A percentile compares a stretch with the other conserved stretches of the same genome.
phyloP scores from a whole-genome alignment of 1,140 invertebrate species.

The Adoxophyes honmai region DNA sequence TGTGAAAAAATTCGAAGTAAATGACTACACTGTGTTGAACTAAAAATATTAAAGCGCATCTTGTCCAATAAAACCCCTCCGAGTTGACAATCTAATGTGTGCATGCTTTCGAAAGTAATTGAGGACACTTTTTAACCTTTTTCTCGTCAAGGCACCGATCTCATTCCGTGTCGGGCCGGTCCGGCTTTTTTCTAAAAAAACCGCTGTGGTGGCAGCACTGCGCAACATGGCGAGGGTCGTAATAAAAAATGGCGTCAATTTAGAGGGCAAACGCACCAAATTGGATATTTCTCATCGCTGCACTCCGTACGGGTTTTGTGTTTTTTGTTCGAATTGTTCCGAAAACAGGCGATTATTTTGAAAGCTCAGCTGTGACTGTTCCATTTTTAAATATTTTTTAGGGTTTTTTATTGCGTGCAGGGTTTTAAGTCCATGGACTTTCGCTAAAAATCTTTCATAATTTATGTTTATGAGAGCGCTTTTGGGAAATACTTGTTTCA shows the following conservation, averaged over 20 bases:
- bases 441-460: too few relatives aligned
- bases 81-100: not conserved
- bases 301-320: constrained; percentile 30
- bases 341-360: not conserved
- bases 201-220: constrained; percentile 22
- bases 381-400: too few relatives aligned
- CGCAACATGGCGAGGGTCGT: constrained; percentile 48
- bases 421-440: too few relatives aligned
- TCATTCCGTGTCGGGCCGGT: not conserved
- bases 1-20: too few relatives aligned
- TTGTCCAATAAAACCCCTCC: not conserved
- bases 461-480: too few relatives aligned
- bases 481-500: too few relatives aligned
- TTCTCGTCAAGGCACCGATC: not conserved
- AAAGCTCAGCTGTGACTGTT: not conserved
- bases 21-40: too few relatives aligned
- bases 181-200: constrained; percentile 3
- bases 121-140: not conserved
- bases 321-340: constrained; percentile 23
- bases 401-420: too few relatives aligned
- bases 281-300: constrained; percentile 59
- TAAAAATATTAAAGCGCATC: too few relatives aligned
- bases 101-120: constrained; percentile 1
- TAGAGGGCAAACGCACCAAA: constrained; percentile 61
- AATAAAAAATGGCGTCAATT: constrained; percentile 67